Evolutionary conservation across 2,797 vertebrate species (phyloP).

Genomic region (Ispidina lecontei): DNA sequence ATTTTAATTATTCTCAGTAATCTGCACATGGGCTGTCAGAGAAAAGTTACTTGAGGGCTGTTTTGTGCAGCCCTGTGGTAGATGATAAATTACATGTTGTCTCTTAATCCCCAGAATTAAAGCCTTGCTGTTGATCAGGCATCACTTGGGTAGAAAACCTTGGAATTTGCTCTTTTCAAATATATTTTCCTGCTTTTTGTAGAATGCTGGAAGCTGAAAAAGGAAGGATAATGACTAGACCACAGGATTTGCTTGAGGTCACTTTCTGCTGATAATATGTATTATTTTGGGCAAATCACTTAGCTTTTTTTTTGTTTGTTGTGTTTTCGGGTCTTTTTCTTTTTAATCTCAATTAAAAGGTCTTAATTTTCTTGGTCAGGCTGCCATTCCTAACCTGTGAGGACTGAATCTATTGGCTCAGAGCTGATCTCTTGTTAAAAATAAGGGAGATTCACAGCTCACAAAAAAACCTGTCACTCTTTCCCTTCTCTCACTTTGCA

Average conservation of each 20-base stretch:
- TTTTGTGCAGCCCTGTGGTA: background rate
- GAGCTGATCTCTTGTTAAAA: background rate
- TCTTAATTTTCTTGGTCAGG: background rate
- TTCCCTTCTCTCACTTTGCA: background rate
- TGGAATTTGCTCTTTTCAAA: background rate
- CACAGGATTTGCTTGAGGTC: background rate
- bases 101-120: background rate
- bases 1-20: background rate
- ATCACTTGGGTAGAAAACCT: background rate
- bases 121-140: background rate
- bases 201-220: background rate
- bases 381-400: background rate
- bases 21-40: background rate
- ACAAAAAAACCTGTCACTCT: background rate
- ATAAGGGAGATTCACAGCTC: background rate
- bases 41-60: background rate
- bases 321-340: background rate
- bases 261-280: background rate
- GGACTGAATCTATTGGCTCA: background rate
- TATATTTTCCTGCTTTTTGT: background rate
- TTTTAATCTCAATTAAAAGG: background rate
- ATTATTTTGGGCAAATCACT: background rate
- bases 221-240: background rate
- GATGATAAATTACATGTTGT: background rate
- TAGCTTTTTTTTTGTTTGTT: no score